Conservation (phyloP, 1,140 invertebrate genomes). For the Tetramorium parvispinum region DNA sequence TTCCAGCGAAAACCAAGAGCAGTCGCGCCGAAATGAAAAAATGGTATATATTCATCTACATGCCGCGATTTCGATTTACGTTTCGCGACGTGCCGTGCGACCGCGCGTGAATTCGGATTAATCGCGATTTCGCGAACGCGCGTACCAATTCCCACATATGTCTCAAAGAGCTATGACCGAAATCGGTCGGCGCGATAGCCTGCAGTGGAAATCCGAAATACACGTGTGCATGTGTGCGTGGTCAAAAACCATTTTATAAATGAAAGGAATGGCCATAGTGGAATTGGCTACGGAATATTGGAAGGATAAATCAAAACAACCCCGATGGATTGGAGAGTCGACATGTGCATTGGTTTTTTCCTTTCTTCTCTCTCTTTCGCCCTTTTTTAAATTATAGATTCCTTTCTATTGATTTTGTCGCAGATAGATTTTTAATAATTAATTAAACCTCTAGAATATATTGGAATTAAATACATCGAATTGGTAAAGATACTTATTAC, state of each 20-base stretch:
- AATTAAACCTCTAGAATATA: not conserved
- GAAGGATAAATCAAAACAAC: slow-evolving; percentile 55
- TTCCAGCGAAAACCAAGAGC: slow-evolving; percentile 13
- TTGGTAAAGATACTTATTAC: too few species aligned
- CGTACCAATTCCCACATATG: slow-evolving; percentile 44
- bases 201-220: slow-evolving; percentile 11
- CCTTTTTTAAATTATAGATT: slow-evolving; percentile 38
- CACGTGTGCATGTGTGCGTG: not conserved
- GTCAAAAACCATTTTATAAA: slow-evolving; percentile 49
- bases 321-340: slow-evolving; percentile 17
- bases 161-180: slow-evolving; percentile 49
- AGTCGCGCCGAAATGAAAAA: slow-evolving; percentile 61
- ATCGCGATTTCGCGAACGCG: slow-evolving; percentile 46
- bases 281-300: slow-evolving; percentile 52
- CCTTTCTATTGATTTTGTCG: slow-evolving; percentile 38
- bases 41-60: slow-evolving; percentile 42
- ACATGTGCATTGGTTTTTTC: not conserved
- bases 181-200: slow-evolving; percentile 28
- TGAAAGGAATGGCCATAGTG: slow-evolving; percentile 40
- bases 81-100: slow-evolving; percentile 56
- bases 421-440: slow-evolving; percentile 13
- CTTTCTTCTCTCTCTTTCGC: not conserved
- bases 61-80: slow-evolving; percentile 60
- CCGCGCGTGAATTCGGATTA: slow-evolving; percentile 60
- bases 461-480: too few species aligned